These are phyloP conservation scores for Chrysolina haemoptera DNA, from an alignment of 2,888 invertebrate species.

Conservation along the genomic window DNA sequence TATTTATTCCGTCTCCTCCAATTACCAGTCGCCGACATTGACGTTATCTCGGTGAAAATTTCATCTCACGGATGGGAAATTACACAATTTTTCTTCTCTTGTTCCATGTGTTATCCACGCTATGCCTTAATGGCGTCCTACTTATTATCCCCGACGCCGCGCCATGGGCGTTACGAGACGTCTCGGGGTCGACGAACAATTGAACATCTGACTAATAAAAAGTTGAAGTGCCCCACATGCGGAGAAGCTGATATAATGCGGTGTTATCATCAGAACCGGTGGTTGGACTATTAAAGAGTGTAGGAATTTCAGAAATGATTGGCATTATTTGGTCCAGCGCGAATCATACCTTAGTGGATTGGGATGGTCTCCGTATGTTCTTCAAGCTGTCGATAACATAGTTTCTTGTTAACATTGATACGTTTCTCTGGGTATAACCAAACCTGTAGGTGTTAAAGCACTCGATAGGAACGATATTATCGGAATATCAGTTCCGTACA, in stretches of 20 bases:
- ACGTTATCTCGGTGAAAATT: neutral
- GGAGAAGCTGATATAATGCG: neutral
- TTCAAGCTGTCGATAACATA: too few relatives aligned
- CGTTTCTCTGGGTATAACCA: too few relatives aligned
- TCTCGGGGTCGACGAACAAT: slow-evolving; percentile 14
- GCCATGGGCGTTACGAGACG: neutral
- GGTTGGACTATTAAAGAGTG: neutral
- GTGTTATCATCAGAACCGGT: neutral
- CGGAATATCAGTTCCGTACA: too few relatives aligned
- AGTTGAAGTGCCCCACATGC: slow-evolving; percentile 12
- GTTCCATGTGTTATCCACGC: neutral
- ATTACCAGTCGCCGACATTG: neutral
- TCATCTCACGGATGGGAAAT: neutral
- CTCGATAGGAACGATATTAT: too few relatives aligned
- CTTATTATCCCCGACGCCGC: slow-evolving; percentile 16
- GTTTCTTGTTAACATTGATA: too few relatives aligned
- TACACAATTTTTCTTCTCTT: slow-evolving; percentile 3
- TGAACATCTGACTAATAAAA: slow-evolving; percentile 8
- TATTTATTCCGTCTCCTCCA: slow-evolving; percentile 3
- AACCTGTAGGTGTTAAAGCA: too few relatives aligned
- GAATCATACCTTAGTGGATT: too few relatives aligned
- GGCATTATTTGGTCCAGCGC: too few relatives aligned
- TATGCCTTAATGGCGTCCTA: neutral
- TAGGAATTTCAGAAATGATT: too few relatives aligned
- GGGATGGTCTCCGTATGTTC: too few relatives aligned